Evolutionary conservation across 1,140 invertebrate genomes (phyloP), one percentile per base, ranked within the genome.

Genomic region (Papilio xuthus): DNA sequence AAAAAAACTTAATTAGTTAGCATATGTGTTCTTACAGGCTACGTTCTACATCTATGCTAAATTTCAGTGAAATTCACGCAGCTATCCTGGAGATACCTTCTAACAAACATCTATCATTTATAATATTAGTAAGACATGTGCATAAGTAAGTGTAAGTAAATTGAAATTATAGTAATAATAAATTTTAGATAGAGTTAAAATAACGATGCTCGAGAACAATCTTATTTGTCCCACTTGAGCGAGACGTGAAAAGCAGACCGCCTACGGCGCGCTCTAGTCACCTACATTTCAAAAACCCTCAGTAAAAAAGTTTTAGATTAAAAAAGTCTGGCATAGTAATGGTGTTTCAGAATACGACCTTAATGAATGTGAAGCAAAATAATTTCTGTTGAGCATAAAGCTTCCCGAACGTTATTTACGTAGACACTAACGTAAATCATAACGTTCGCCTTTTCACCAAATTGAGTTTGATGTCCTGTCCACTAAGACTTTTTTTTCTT

Each of bases 251-350:
- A 70, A 41, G 37, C 69, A 41, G 37, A 41, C 60, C 26, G 60
- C 60, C 60, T 63, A 63, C 60, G 60, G 60, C 67, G 70, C 41
- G 70, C 41, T 72, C 70, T 44, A 72, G 70, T 72, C 70, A 72
- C 37, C 70, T 72, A 44, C 70, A 72, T 72, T 72, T 72, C 67
- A 42, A 72, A 72, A 72, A 72, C 70, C 42, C 70, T 72, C 70
- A 44, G 37, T 70, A 26, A 72, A 72, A 63, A 72, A 72, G 70
- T 72, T 44, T 72, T 72, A 72, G 42, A 72, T 72, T 72, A 72
- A 72, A 72, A 72, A 72, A 72, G 70, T 72, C 70, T 47, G n/a
- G 42, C 42, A 50, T 42, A 26, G 41, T 72, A 72, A 72, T 72
- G 41, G 41, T 44, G 70, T 72, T 72, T 42, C 70, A 44, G 23